Evolutionary conservation across 1,140 invertebrate genomes (phyloP).

Genomic region (Ceratina australensis): DNA sequence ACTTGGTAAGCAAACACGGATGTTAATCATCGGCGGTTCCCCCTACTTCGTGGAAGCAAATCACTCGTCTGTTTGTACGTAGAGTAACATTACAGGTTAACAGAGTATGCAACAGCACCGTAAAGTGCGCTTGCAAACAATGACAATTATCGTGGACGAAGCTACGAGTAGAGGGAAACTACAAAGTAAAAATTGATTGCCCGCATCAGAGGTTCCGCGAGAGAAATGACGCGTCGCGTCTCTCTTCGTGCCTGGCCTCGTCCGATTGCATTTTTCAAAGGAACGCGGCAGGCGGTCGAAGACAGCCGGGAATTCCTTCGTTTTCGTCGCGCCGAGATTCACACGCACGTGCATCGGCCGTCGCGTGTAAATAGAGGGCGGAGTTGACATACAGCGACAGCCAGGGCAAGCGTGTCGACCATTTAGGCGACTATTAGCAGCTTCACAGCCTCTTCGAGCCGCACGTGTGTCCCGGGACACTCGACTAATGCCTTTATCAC

Average conservation of each 20-base stretch:
- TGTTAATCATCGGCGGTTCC: slow-evolving; percentile 32
- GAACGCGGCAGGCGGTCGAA: background rate
- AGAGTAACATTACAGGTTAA: too few species aligned
- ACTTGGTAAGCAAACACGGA: slow-evolving; percentile 40
- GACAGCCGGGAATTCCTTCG: slow-evolving; percentile 26
- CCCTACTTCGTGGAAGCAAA: slow-evolving; percentile 25
- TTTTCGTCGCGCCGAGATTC: slow-evolving; percentile 49
- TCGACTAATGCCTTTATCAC: background rate
- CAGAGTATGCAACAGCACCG: too few species aligned
- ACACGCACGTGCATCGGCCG: slow-evolving; percentile 57
- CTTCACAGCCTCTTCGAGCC: slow-evolving; percentile 52
- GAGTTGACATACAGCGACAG: slow-evolving; percentile 67
- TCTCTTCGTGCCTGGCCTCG: background rate
- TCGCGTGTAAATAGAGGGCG: slow-evolving; percentile 58
- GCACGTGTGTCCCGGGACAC: slow-evolving; percentile 32
- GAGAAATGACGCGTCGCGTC: background rate
- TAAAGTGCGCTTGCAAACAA: too few species aligned
- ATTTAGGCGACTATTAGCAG: slow-evolving; percentile 70
- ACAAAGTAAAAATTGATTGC: background rate
- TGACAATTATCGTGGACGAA: background rate
- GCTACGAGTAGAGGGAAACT: too few species aligned
- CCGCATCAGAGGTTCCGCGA: background rate
- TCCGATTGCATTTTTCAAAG: slow-evolving; percentile 7
- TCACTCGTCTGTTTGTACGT: slow-evolving; percentile 26
- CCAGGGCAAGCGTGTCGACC: slow-evolving; percentile 59